A percentile compares a stretch with the other conserved stretches of the same genome.
phyloP scores from a whole-genome alignment of 2,113 vertebrate species.

The Pterocles orientalis region DNA sequence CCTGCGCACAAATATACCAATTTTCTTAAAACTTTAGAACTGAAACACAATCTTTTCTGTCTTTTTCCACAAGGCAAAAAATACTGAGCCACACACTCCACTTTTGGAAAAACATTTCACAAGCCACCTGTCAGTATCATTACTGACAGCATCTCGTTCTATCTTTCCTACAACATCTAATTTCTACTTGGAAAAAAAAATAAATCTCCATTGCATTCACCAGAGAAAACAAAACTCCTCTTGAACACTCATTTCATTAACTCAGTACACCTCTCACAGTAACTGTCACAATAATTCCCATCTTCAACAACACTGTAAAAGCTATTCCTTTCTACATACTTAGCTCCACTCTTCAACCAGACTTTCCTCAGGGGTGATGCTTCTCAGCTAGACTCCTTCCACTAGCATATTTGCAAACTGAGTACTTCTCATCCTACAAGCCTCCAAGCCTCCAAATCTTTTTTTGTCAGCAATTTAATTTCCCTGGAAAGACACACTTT shows the following conservation, averaged over 20 bases:
- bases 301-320: neutral
- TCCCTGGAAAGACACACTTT: neutral
- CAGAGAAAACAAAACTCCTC: neutral
- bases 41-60: neutral
- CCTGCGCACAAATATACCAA: rapidly evolving
- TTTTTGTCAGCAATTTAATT: neutral
- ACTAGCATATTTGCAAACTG: neutral
- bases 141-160: neutral
- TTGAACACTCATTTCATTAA: neutral
- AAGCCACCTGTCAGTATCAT: neutral
- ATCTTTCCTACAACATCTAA: neutral
- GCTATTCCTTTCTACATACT: neutral
- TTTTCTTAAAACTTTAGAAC: neutral
- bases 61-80: neutral
- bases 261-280: neutral
- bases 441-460: neutral
- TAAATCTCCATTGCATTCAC: neutral
- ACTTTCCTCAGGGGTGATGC: neutral
- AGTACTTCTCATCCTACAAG: neutral
- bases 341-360: neutral
- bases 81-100: rapidly evolving
- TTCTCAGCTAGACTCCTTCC: neutral
- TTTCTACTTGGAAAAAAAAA: neutral
- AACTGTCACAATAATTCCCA: neutral
- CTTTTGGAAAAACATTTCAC: neutral